phyloP scores from a whole-genome alignment of 2,888 invertebrate species.

The Bombylius major region DNA sequence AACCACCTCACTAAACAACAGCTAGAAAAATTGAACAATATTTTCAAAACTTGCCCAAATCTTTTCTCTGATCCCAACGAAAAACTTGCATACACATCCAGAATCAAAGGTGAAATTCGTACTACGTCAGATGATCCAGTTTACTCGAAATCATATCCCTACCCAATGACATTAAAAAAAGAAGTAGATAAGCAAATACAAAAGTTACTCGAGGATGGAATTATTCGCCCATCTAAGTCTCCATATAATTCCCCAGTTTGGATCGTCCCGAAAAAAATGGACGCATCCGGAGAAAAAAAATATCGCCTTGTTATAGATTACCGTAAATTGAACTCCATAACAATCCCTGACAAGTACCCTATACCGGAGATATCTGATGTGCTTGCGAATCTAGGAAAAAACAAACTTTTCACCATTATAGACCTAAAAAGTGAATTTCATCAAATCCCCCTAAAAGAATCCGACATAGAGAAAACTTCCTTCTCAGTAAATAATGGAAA shows the following conservation, averaged over 20 bases:
- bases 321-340: constrained; percentile 8
- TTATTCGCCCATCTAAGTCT: constrained; percentile 4
- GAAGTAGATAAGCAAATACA: constrained; percentile 5
- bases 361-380: constrained; percentile 6
- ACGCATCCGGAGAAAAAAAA: constrained; percentile 7
- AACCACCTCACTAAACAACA: neutral
- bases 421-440: constrained; percentile 1
- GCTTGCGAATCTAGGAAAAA: neutral
- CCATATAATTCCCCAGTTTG: neutral
- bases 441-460: neutral
- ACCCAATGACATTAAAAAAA: neutral
- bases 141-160: constrained; percentile 7
- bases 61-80: neutral
- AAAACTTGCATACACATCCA: neutral
- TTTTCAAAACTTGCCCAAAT: neutral
- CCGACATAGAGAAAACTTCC: neutral
- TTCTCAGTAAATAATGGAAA: constrained; percentile 1
- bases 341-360: constrained; percentile 8
- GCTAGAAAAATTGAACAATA: neutral
- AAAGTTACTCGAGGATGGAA: constrained; percentile 6
- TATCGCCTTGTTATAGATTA: constrained; percentile 9
- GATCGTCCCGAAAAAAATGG: constrained; percentile 7
- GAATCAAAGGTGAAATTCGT: constrained; percentile 1
- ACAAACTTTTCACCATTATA: neutral
- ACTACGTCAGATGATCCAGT: constrained; percentile 1